Evolutionary conservation across 2,797 vertebrate genomes (phyloP).

Genomic region (Sebastes diploproa): DNA sequence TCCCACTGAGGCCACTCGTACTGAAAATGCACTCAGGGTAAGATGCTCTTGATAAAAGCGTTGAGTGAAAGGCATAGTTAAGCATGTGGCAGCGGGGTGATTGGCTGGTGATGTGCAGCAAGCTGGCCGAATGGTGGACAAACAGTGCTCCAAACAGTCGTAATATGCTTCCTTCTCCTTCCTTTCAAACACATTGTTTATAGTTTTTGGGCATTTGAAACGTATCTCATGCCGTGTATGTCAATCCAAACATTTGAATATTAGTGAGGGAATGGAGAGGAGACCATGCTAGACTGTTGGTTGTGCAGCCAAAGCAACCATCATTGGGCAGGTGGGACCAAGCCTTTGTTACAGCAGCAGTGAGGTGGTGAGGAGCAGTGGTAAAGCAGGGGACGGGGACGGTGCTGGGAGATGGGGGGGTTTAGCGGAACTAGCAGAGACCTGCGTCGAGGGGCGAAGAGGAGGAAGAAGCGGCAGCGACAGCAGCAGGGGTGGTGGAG

Average conservation of each 20-base stretch:
- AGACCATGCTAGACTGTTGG: constrained; percentile 63
- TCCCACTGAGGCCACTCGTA: constrained; percentile 42
- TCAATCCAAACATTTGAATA: constrained; percentile 20
- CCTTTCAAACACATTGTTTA: not conserved
- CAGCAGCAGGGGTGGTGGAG: constrained; percentile 74
- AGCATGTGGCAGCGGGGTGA: constrained; percentile 48
- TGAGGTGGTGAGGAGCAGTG: constrained; percentile 53
- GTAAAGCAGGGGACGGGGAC: constrained; percentile 57
- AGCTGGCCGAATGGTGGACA: constrained; percentile 51
- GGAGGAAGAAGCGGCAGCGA: constrained; percentile 76
- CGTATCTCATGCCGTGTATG: not conserved
- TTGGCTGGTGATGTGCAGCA: constrained; percentile 54
- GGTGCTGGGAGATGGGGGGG: constrained; percentile 60
- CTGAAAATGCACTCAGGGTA: constrained; percentile 46
- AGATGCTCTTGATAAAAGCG: constrained; percentile 54
- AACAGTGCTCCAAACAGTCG: constrained; percentile 60
- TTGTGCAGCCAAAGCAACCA: constrained; percentile 54
- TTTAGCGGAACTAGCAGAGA: constrained; percentile 78
- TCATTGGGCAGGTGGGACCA: constrained; percentile 33
- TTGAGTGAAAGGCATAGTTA: constrained; percentile 40
- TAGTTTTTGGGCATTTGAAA: constrained; percentile 17
- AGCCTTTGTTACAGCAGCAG: constrained; percentile 40
- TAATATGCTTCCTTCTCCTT: constrained; percentile 49
- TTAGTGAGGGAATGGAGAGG: constrained; percentile 52
- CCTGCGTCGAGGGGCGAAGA: constrained; percentile 81